These are phyloP conservation scores for Nephrotoma flavescens DNA, from an alignment of 2,888 invertebrate species.

Conservation along the genomic window DNA sequence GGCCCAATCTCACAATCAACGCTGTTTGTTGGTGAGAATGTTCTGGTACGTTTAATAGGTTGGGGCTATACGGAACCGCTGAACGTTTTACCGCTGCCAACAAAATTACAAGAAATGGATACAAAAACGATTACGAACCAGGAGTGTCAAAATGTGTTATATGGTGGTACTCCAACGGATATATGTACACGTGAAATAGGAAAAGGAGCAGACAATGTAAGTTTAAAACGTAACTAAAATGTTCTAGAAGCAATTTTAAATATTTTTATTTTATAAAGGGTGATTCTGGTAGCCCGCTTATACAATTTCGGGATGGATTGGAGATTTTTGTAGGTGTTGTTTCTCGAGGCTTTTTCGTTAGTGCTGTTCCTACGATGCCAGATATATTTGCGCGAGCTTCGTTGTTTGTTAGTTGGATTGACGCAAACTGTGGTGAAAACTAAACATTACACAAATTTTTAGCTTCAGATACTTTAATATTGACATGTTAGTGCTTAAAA, in stretches of 20 bases:
- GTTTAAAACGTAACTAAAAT: background rate
- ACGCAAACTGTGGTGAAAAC: background rate
- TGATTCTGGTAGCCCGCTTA: conserved; percentile 9
- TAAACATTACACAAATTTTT: too few relatives aligned
- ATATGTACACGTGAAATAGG: background rate
- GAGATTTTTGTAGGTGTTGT: conserved; percentile 4
- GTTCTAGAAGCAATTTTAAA: background rate
- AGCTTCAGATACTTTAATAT: too few relatives aligned
- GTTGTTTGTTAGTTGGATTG: conserved; percentile 5
- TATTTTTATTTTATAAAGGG: background rate
- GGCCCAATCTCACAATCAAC: background rate
- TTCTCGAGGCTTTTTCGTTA: background rate
- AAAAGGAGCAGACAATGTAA: conserved; percentile 6
- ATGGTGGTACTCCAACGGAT: background rate
- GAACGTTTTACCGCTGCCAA: background rate
- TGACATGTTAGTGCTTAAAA: too few relatives aligned
- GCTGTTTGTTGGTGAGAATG: background rate
- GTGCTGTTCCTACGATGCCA: background rate
- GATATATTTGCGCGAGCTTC: conserved; percentile 6
- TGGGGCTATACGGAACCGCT: background rate
- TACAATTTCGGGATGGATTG: background rate
- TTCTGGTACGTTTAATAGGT: background rate
- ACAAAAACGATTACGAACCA: background rate
- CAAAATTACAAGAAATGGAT: background rate
- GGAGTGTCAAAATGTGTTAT: background rate